A percentile compares a stretch with the other conserved stretches of the same genome.
Conservation (phyloP, 2,797 vertebrate genomes). For the Agapornis canus region DNA sequence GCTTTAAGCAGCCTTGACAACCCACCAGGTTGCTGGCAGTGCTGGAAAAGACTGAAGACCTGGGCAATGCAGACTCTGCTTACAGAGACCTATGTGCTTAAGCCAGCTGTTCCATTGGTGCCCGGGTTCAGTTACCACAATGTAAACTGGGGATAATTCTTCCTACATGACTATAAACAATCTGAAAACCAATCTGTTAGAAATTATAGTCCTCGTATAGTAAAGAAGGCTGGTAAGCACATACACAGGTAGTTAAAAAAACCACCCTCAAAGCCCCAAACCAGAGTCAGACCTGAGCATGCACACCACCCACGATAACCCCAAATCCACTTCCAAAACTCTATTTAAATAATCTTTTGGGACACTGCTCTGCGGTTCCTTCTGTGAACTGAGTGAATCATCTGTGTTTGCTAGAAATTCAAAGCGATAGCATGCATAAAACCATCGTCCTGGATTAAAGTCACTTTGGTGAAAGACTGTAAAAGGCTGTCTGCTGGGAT, state of each 20-base stretch:
- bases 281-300: not conserved
- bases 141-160: not conserved
- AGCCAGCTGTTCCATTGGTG: not conserved
- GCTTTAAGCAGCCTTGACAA: not conserved
- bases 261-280: not conserved
- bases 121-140: not conserved
- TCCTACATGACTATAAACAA: not conserved
- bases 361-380: accelerated
- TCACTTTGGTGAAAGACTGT: slow-evolving; percentile 29
- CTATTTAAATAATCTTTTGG: not conserved
- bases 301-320: not conserved
- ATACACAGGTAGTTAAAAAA: not conserved
- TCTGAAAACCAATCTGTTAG: not conserved
- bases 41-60: not conserved
- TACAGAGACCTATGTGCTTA: not conserved
- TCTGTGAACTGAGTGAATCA: slow-evolving; percentile 21
- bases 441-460: not conserved
- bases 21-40: not conserved
- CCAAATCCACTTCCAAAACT: not conserved
- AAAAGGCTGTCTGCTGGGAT: slow-evolving; percentile 40
- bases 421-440: not conserved
- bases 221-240: not conserved
- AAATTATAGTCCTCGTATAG: not conserved
- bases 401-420: not conserved
- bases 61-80: accelerated